phyloP scores from a whole-genome alignment of 2,797 vertebrate genomes.

The Pantherophis alleghaniensis region DNA sequence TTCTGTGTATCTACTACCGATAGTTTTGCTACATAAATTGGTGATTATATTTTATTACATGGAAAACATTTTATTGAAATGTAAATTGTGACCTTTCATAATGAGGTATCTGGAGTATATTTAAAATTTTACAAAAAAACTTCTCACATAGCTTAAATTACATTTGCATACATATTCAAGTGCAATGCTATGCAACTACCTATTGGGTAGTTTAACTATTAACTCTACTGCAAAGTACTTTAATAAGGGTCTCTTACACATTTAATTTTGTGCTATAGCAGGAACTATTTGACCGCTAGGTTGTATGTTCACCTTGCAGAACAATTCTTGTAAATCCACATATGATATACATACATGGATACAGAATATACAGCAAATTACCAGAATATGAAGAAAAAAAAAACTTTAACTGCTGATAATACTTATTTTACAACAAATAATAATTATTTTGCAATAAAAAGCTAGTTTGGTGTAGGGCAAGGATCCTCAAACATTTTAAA shows the following conservation, averaged over 20 bases:
- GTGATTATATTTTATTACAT: constrained; percentile 2
- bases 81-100: background rate
- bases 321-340: background rate
- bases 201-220: background rate
- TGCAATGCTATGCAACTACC: background rate
- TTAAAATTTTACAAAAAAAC: background rate
- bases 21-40: constrained; percentile 47
- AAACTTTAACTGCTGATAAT: constrained; percentile 27
- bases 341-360: background rate
- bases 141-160: background rate
- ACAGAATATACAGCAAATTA: background rate
- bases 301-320: background rate
- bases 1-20: constrained; percentile 23
- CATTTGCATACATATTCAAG: background rate
- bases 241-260: background rate
- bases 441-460: background rate
- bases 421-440: background rate
- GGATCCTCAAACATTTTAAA: background rate
- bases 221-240: background rate
- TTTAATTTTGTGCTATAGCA: background rate
- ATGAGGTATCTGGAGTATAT: background rate
- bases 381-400: constrained; percentile 20
- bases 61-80: background rate
- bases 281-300: background rate
- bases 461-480: background rate